A percentile compares a stretch with the other conserved stretches of the same genome.
phyloP scores from a whole-genome alignment of 2,797 vertebrate species.

The Sebastes taczanowskii region DNA sequence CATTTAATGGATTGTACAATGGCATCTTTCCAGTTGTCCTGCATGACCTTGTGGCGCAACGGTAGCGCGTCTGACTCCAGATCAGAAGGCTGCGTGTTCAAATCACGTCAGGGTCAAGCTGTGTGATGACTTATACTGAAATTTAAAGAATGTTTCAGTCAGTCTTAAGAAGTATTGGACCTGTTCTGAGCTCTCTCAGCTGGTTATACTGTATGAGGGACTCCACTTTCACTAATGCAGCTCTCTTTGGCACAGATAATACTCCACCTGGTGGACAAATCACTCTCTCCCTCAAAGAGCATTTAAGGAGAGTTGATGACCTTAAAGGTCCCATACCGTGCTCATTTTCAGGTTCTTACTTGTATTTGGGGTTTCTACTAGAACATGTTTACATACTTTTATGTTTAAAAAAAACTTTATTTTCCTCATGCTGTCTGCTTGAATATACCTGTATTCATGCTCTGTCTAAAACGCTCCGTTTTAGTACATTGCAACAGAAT shows the following conservation, averaged over 20 bases:
- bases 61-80: conserved; percentile 7
- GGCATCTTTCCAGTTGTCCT: fast-evolving
- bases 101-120: not conserved
- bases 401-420: too few relatives aligned
- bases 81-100: conserved; percentile 9
- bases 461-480: too few relatives aligned
- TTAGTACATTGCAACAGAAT: too few relatives aligned
- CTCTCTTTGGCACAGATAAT: not conserved
- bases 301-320: not conserved
- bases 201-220: too few relatives aligned
- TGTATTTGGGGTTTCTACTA: too few relatives aligned
- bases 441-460: too few relatives aligned
- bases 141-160: not conserved
- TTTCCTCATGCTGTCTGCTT: too few relatives aligned
- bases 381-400: too few relatives aligned
- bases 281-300: not conserved
- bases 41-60: conserved; percentile 3
- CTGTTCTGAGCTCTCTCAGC: not conserved
- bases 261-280: conserved; percentile 30
- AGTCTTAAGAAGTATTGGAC: not conserved
- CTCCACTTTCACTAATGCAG: not conserved
- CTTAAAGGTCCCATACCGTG: too few relatives aligned
- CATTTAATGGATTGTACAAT: not conserved
- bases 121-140: not conserved
- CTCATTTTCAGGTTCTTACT: too few relatives aligned